Base-by-base conservation (phyloP, 2,888 invertebrate species). In the Camponotus fellah region DNA sequence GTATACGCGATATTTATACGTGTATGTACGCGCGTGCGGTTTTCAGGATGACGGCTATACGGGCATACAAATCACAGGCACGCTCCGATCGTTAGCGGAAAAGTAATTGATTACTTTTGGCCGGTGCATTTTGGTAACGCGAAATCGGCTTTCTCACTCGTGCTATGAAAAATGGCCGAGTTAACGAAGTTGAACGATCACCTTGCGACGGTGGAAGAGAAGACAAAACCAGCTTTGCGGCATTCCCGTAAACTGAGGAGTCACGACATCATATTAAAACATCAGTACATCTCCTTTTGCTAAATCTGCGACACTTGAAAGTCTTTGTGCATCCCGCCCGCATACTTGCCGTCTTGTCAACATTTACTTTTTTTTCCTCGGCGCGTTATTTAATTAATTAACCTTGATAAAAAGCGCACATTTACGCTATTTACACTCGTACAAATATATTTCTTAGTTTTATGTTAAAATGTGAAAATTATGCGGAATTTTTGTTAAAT, bases 31-130 rank as follows among this genome's bases (percentile, higher is more conserved):
- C 32, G 56, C 21, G 60, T 60, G 60, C 60, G 46, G 74, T 77
- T 79, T 79, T 71, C 60, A 34, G 21, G 40, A 71, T 60, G 79
- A 74, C 46, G 74, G 58, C 37, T 26, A 53, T 65, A 21, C 34
- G 60, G 17, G 68, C 53, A 40, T 69, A 53, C 32, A 77, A 79
- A 75, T 77, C 84, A 79, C 72, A 72, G 62, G 26, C 81, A 56
- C 75, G 66, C 72, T 62, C 71, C 86, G 86, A 86, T 86, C 87
- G 91, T 87, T 89, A 83, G 74, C 81, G 85, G 84, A 89, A 53
- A 89, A 89, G 88, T 92, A 92, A 92, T 92, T 90, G 89, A 92
- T 91, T 90, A 91, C 88, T 91, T 92, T 90, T 89, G 86, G 83
- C 81, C 83, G 87, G 82, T 84, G 86, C 87, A 90, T 88, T 90